Evolutionary conservation across 1,140 invertebrate species (phyloP), one percentile per base, ranked within the genome.

Genomic region (Marisa cornuarietis): DNA sequence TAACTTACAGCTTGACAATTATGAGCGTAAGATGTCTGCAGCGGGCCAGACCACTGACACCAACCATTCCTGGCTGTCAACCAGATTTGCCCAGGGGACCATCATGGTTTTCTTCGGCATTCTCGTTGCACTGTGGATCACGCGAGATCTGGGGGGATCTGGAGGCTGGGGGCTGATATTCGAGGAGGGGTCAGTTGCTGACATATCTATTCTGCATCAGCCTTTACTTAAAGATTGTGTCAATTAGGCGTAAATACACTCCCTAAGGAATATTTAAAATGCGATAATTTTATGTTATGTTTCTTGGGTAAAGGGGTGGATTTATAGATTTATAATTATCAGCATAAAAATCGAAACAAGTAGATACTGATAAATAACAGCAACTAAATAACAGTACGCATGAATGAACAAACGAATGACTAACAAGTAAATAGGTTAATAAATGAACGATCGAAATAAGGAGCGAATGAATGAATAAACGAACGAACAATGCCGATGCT

Each of bases 71-170:
- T 18, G 7, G 3, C 18, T 63, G 62, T 61, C 31, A 79, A 85
- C 82, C 81, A 92, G 90, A 71, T 93, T 93, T 81, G 95, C 96
- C 71, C 96, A 98, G 91, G 89, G 85, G 0, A 92, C 93, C 24
- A 95, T 97, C 1, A 94, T 95, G 52, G 82, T 94, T 16, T 91
- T 96, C 26, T 98, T 98, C 89, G 87, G 95, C 11, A 79, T 94
- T 16, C 93, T 96, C 9, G 94, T 97, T 4, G 82, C 95, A 69
- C 91, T 98, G 78, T 98, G 97, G 95, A 95, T 98, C 89, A 96
- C 97, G 89, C 93, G 96, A 71, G 94, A 95, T 78, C 96, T 97
- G 0, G 95, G 95, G 74, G 94, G 96, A 83, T 96, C 96, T 0
- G 95, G 95, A 77, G 94, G 96, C 84, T 89, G 88, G 88, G 84